phyloP scores from a whole-genome alignment of 2,113 vertebrate species.

The Tyto alba region DNA sequence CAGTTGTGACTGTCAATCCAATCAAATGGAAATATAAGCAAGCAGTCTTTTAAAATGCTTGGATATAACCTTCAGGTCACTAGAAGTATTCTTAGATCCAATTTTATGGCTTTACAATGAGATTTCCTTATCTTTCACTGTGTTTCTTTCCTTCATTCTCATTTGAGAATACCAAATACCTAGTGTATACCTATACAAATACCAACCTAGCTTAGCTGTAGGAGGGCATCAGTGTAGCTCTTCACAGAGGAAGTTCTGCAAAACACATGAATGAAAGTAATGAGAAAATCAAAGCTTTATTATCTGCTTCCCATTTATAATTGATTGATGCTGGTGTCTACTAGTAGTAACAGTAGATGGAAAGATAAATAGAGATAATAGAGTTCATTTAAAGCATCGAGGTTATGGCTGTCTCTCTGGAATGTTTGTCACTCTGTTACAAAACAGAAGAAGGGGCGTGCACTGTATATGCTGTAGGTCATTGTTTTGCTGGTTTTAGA shows the following conservation, averaged over 20 bases:
- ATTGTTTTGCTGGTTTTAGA: neutral
- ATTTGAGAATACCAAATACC: neutral
- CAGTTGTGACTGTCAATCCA: neutral
- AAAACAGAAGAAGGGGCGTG: neutral
- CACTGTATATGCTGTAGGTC: neutral
- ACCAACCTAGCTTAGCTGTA: neutral
- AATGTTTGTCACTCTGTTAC: neutral
- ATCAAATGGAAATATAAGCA: neutral
- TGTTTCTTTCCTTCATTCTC: neutral
- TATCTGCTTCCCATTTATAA: neutral
- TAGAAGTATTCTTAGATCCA: neutral
- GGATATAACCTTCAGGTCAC: neutral
- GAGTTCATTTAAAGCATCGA: neutral
- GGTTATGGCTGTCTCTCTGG: neutral
- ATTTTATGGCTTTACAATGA: neutral
- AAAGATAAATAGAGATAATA: neutral
- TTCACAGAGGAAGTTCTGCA: neutral
- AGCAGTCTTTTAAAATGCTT: neutral
- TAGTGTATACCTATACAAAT: too few species aligned
- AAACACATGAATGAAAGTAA: neutral
- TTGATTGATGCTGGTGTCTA: neutral
- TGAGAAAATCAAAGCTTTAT: neutral
- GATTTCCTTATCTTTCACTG: neutral
- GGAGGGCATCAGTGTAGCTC: too few species aligned
- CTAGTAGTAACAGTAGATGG: neutral